These are phyloP conservation scores for Rhynchophorus ferrugineus DNA, from an alignment of 1,140 invertebrate species.

Conservation along the genomic window DNA sequence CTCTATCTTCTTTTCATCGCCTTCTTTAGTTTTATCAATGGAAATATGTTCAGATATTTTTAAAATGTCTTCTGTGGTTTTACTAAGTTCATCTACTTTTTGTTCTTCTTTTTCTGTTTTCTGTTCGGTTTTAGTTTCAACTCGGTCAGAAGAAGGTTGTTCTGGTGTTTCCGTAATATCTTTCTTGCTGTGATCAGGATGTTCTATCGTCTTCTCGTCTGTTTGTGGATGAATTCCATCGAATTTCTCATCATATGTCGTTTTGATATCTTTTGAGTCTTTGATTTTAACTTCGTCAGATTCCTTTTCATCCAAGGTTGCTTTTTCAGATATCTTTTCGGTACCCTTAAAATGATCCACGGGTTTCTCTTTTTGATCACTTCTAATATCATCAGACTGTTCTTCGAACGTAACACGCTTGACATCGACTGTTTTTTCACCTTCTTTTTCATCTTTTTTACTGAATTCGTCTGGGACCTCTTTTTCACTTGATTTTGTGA, in stretches of 20 bases:
- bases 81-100: constrained; percentile 6
- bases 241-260: not conserved
- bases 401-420: no score
- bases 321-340: no score
- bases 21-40: constrained; percentile 9
- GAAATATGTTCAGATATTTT: constrained; percentile 19
- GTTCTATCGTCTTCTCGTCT: constrained; percentile 7
- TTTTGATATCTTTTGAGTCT: not conserved
- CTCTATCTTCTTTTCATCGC: constrained; percentile 5
- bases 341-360: no score
- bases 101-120: constrained; percentile 13
- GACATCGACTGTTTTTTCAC: constrained; percentile 4
- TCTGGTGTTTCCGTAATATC: constrained; percentile 13
- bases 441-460: not conserved
- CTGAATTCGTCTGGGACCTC: not conserved
- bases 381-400: no score
- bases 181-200: constrained; percentile 9
- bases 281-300: constrained; percentile 3
- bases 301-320: constrained; percentile 3
- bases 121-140: not conserved
- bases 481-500: not conserved
- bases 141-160: not conserved
- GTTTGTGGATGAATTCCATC: constrained; percentile 7
- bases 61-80: constrained; percentile 6
- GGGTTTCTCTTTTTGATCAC: not conserved